These are phyloP conservation scores for Lemur catta DNA, from an alignment of 2,797 vertebrate genomes.

Conservation along the genomic window DNA sequence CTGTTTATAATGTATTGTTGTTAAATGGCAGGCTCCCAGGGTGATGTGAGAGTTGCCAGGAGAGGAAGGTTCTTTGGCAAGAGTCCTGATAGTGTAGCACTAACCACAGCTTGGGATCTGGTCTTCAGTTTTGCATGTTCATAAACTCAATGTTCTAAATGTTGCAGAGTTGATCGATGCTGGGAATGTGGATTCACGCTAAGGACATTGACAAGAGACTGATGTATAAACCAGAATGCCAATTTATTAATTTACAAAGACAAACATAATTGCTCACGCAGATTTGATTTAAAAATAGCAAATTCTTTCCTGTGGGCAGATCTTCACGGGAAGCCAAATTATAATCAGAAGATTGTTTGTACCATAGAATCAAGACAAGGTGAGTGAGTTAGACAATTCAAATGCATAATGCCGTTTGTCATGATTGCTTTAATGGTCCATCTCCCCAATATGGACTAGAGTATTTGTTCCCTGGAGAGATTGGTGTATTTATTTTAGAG, in stretches of 20 bases:
- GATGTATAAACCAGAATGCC: constrained; percentile 30
- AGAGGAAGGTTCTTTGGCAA: constrained; percentile 21
- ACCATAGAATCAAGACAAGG: constrained; percentile 44
- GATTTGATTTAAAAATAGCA: constrained; percentile 52
- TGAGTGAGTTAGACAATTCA: constrained; percentile 34
- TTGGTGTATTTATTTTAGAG: constrained; percentile 24
- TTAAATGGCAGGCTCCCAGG: constrained; percentile 21
- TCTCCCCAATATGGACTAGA: neutral
- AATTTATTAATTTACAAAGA: constrained; percentile 61
- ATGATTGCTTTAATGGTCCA: neutral
- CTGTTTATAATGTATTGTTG: constrained; percentile 26
- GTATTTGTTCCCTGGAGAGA: neutral
- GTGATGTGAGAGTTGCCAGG: constrained; percentile 10
- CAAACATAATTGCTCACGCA: constrained; percentile 1
- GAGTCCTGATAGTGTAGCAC: neutral
- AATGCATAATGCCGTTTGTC: neutral
- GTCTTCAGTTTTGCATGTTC: constrained; percentile 35
- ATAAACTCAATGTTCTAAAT: constrained; percentile 43
- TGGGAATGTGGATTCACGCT: neutral
- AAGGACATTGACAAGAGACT: constrained; percentile 17
- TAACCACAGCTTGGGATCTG: neutral
- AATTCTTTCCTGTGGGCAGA: neutral
- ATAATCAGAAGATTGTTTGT: constrained; percentile 40
- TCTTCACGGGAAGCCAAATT: constrained; percentile 36
- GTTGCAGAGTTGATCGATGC: neutral